phyloP scores from a whole-genome alignment of 1,140 invertebrate genomes.

The Sycophaga agraensis region DNA sequence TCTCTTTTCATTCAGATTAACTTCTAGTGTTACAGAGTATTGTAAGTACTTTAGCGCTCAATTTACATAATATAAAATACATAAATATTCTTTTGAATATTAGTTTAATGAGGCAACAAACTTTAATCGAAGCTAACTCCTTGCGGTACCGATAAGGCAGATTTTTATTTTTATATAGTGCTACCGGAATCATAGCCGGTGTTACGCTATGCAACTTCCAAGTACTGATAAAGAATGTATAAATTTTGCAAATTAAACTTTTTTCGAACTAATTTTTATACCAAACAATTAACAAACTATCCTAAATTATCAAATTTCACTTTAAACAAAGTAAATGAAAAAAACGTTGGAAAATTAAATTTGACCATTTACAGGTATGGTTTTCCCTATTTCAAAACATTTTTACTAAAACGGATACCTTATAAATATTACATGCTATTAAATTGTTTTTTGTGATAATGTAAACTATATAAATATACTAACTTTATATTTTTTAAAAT shows the following conservation, averaged over 20 bases:
- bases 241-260: slow-evolving; percentile 25
- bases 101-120: no score
- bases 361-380: background rate
- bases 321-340: background rate
- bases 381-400: background rate
- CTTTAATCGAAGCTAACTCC: slow-evolving; percentile 13
- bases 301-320: background rate
- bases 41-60: no score
- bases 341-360: background rate
- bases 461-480: no score
- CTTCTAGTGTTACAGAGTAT: no score
- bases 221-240: slow-evolving; percentile 20
- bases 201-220: no score
- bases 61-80: no score
- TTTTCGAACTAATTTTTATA: background rate
- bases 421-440: background rate
- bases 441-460: background rate
- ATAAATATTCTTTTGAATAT: no score
- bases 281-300: slow-evolving; percentile 11
- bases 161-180: slow-evolving; percentile 1
- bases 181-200: no score
- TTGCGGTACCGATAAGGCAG: slow-evolving; percentile 13
- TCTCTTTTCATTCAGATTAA: no score
- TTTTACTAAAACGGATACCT: background rate
- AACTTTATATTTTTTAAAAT: no score